Base-by-base conservation (phyloP, 2,888 invertebrate genomes). In the Flabesymbios commensalis region DNA sequence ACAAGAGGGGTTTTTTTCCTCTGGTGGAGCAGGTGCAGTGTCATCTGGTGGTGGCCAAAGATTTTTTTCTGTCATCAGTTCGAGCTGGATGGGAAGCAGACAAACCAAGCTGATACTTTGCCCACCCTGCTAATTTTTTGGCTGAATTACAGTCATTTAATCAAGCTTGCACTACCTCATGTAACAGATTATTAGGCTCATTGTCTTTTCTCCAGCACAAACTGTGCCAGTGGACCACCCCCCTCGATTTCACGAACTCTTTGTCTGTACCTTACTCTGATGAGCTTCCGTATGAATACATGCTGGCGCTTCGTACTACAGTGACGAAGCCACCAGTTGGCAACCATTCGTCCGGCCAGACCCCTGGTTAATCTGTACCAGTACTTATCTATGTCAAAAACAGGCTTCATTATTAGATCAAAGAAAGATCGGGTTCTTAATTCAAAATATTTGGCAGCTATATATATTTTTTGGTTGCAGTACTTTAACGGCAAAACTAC, bases 11-110 rank as follows among this genome's bases (percentile, higher is more conserved):
- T 66, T 72, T 59, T 64, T 65, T 10, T 68, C 60, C 55, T 68
- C 67, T 28, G 67, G 64, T 26, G 71, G 70, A 17, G 61, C 33
- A 24, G 51, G 51, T 31, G 65, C 68, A 45, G 66, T 64, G 32
- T 70, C 68, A 45, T 72, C 71, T 19, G 67, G 72, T 17, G 69
- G 69, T 7, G 70, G 67, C 71, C 71, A 72, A 0, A 69, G 52
- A 28, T 69, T 57, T 67, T 69, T 72, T 19, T 57, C 59, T 31
- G 66, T 39, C 57, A 66, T 69, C 63, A 32, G n/a, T 54, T 24
- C 67, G 65, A 28, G 57, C 67, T 33, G 71, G 70, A 64, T 70
- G 71, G 19, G 19, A 54, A 4, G 67, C 72, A 17, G 70, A 64
- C 56, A 71, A n/a, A 2, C 61, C 64, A 56, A 67, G 61, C 7